Base-by-base conservation (phyloP, 2,888 invertebrate genomes). In the Limenitis camilla region DNA sequence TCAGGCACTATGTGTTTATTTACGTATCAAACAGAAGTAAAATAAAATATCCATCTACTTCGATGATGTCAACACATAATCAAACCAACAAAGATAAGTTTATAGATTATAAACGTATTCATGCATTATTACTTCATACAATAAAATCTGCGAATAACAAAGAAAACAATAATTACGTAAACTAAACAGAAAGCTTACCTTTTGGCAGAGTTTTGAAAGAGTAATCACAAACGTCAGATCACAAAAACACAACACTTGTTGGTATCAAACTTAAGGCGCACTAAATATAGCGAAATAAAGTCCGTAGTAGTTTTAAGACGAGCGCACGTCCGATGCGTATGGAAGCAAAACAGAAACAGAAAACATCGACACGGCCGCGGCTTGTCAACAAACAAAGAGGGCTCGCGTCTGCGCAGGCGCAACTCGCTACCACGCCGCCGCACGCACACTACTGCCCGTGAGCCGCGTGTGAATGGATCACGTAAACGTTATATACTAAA, bases 311-410 rank as follows among this genome's bases (percentile, higher is more conserved):
- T 41, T 39, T 47, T 33, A 31, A 41, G 27, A 35, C 3, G 5
- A 10, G 39, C 56, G 61, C 63, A 73, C 79, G 76, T 64, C 70
- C 66, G 71, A 39, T 68, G 61, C 70, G 72, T 68, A 64, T 72
- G 67, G 66, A 72, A 74, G 75, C 71, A 65, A 67, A 67, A 66
- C 67, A 68, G 62, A 52, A 65, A 63, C 65, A 61, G 61, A 61
- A 52, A 72, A 69, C 68, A 71, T 19, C 19, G 19, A 69, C 59
- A 47, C 49, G 43, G 52, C 57, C 67, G 68, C 68, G 63, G 84
- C 84, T 85, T 85, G 85, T 85, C 85, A 85, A 85, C 85, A 85
- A 85, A 85, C 85, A 85, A 83, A 85, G 85, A 81, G 77, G 76
- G 78, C 78, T 77, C 74, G 79, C 71, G 71, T 68, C 69, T 69